These are phyloP conservation scores for Cephus rjabovi DNA, from an alignment of 2,888 invertebrate species.

Conservation along the genomic window DNA sequence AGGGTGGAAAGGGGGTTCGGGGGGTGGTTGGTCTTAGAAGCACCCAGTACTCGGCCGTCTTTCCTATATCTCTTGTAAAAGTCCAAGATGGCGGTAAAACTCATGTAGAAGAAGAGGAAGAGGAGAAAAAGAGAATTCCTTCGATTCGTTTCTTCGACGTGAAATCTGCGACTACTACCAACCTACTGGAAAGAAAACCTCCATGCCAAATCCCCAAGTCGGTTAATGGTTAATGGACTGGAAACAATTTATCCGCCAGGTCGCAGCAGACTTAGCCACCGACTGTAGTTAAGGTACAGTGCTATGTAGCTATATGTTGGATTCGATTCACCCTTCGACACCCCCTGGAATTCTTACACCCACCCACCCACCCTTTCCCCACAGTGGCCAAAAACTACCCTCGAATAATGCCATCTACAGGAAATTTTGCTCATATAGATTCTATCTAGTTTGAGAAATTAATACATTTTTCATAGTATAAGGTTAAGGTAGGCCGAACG, in stretches of 20 bases:
- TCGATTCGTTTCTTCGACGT: slow-evolving; percentile 33
- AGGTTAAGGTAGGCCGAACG: too few species aligned
- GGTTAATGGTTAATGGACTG: slow-evolving; percentile 61
- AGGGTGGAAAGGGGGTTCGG: slow-evolving; percentile 9
- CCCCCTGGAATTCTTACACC: slow-evolving; percentile 10
- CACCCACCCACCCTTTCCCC: background rate
- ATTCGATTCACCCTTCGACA: slow-evolving; percentile 14
- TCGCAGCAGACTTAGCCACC: slow-evolving; percentile 13
- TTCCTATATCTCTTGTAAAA: slow-evolving; percentile 31
- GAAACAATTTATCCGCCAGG: slow-evolving; percentile 58
- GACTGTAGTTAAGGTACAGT: background rate
- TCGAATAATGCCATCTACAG: too few species aligned
- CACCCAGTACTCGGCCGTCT: slow-evolving; percentile 33
- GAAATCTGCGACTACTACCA: too few species aligned
- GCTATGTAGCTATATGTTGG: slow-evolving; percentile 5
- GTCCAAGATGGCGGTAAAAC: slow-evolving; percentile 22
- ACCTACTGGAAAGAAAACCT: slow-evolving; percentile 40
- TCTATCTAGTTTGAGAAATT: too few species aligned
- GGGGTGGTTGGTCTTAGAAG: slow-evolving; percentile 25
- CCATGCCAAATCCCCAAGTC: slow-evolving; percentile 51
- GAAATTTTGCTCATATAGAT: too few species aligned
- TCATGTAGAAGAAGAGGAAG: slow-evolving; percentile 12
- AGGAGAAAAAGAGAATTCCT: slow-evolving; percentile 28
- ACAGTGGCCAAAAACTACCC: background rate
- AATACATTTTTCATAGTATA: too few species aligned